A percentile compares a stretch with the other conserved stretches of the same genome.
These are phyloP conservation scores for Hydrolagus affinis DNA, from an alignment of 2,113 vertebrate genomes.

Conservation along the genomic window DNA sequence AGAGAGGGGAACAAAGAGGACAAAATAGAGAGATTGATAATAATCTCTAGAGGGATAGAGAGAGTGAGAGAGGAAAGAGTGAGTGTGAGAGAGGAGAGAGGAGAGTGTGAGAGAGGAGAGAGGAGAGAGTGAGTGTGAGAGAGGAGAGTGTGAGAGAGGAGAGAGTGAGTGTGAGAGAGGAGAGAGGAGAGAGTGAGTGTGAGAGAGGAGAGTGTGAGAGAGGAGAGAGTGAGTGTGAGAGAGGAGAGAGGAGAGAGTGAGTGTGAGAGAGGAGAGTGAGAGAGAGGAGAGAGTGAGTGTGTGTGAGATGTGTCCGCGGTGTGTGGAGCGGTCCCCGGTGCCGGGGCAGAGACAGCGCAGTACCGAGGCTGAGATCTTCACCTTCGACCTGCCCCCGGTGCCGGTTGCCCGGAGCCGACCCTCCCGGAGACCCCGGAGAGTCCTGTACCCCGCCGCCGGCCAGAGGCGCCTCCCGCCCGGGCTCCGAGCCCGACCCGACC, in stretches of 20 bases:
- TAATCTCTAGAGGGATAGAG: no score
- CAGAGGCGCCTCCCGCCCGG: conserved; percentile 57
- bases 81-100: background rate
- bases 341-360: no score
- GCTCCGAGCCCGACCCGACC: no score
- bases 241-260: background rate
- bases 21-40: no score
- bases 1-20: background rate
- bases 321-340: no score
- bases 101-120: no score
- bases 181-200: no score
- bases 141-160: no score
- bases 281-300: background rate
- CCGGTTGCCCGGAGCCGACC: background rate
- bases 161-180: background rate
- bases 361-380: conserved; percentile 81
- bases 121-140: background rate
- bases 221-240: no score
- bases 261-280: background rate
- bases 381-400: conserved; percentile 60
- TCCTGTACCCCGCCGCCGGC: conserved; percentile 65
- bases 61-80: background rate
- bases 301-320: no score
- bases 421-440: conserved; percentile 58
- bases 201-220: no score